Evolutionary conservation across 1,140 invertebrate genomes (phyloP).

Genomic region (Andrena cerasifolii): DNA sequence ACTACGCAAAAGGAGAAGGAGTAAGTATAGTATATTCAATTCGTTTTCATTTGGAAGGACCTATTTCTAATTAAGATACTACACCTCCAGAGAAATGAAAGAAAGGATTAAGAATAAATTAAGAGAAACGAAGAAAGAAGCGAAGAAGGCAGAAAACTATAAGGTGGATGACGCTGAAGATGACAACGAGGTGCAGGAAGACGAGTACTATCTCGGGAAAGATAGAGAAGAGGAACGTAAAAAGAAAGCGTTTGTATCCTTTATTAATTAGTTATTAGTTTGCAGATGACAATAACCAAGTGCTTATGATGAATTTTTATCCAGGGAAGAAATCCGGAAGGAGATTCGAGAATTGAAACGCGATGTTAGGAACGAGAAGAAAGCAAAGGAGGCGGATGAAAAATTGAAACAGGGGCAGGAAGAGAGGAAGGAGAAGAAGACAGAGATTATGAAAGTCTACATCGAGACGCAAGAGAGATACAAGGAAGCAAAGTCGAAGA

Average conservation of each 20-base stretch:
- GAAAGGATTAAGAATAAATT: conserved; percentile 83
- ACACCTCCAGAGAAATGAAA: conserved; percentile 75
- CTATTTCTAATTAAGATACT: conserved; percentile 21
- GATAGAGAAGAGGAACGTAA: conserved; percentile 85
- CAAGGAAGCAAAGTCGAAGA: conserved; percentile 85
- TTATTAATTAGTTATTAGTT: conserved; percentile 13
- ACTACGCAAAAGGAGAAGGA: conserved; percentile 64
- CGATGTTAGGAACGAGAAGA: conserved; percentile 86
- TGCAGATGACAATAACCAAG: conserved; percentile 17
- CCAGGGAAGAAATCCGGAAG: conserved; percentile 89
- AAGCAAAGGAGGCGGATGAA: conserved; percentile 82
- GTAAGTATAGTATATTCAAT: conserved; percentile 61
- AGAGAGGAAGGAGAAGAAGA: conserved; percentile 80
- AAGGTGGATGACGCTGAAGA: conserved; percentile 63
- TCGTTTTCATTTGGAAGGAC: conserved; percentile 3
- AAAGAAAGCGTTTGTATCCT: conserved; percentile 85
- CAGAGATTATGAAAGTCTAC: conserved; percentile 88
- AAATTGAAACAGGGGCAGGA: conserved; percentile 79
- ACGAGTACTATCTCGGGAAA: conserved; percentile 88
- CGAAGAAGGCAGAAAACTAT: conserved; percentile 75
- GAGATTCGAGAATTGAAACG: conserved; percentile 90
- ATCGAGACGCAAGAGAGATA: conserved; percentile 91
- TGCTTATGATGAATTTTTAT: conserved; percentile 47
- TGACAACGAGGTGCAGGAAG: conserved; percentile 75
- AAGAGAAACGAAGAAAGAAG: conserved; percentile 81